Conservation (phyloP, 2,113 vertebrate species). For the Triplophysa dalaica region DNA sequence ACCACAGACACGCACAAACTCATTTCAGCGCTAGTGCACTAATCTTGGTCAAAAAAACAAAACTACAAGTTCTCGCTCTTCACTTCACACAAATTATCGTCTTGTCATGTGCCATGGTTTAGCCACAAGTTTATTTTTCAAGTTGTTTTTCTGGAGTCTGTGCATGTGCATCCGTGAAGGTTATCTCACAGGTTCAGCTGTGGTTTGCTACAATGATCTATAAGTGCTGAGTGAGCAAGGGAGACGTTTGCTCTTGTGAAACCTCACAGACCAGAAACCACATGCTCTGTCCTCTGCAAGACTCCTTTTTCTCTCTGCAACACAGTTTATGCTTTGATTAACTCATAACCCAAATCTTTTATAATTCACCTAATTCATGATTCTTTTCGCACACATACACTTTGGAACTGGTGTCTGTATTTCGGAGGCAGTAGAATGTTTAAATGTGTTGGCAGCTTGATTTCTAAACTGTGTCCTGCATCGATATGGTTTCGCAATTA, state of each 20-base stretch:
- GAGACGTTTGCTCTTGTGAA: constrained; percentile 68
- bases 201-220: constrained; percentile 70
- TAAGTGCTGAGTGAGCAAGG: constrained; percentile 72
- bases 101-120: constrained; percentile 32
- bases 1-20: constrained; percentile 38
- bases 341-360: constrained; percentile 10
- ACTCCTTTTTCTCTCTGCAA: not conserved
- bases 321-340: not conserved
- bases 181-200: constrained; percentile 69
- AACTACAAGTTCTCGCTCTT: constrained; percentile 7
- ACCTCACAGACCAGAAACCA: constrained; percentile 77
- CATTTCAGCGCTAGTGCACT: not conserved
- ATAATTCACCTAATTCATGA: not conserved
- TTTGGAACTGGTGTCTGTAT: not conserved
- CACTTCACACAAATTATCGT: constrained; percentile 13
- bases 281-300: constrained; percentile 67
- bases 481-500: not conserved
- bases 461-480: not conserved
- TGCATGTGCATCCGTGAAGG: constrained; percentile 41
- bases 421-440: not conserved
- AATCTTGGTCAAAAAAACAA: constrained; percentile 10
- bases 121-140: constrained; percentile 56
- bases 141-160: constrained; percentile 34
- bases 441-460: constrained; percentile 13
- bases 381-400: not conserved